Evolutionary conservation across 1,140 invertebrate genomes (phyloP).

Genomic region (Brachionus asplanchnoidis): DNA sequence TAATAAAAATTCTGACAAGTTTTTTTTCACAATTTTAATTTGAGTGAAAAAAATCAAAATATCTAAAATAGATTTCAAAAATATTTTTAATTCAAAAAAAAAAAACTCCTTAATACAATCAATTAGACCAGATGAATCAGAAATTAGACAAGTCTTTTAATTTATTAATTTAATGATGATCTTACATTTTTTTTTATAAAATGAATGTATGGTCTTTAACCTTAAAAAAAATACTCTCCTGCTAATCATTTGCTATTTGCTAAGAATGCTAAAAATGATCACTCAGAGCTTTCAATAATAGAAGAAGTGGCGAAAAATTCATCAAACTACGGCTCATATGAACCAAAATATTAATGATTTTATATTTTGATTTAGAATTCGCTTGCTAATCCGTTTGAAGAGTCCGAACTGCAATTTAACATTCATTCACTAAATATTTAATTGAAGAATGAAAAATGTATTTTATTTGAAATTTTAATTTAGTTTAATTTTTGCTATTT

Average conservation of each 20-base stretch:
- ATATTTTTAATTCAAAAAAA: too few species aligned
- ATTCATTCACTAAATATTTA: not conserved
- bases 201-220: not conserved
- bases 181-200: not conserved
- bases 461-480: not conserved
- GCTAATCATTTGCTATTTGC: not conserved
- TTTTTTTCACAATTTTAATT: too few species aligned
- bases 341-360: conserved; percentile 3
- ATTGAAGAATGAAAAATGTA: not conserved
- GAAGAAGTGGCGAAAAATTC: not conserved
- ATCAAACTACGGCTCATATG: not conserved
- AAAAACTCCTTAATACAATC: too few species aligned
- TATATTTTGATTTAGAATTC: conserved; percentile 11
- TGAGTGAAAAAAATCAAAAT: too few species aligned
- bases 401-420: conserved; percentile 3
- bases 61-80: too few species aligned
- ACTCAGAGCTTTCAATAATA: not conserved
- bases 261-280: not conserved
- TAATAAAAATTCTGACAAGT: not conserved
- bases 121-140: too few species aligned
- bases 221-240: not conserved
- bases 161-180: not conserved
- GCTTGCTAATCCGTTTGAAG: not conserved
- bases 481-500: not conserved
- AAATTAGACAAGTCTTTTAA: not conserved